A percentile compares a stretch with the other conserved stretches of the same genome.
Conservation (phyloP, 2,797 vertebrate species). For the Lerista edwardsae region DNA sequence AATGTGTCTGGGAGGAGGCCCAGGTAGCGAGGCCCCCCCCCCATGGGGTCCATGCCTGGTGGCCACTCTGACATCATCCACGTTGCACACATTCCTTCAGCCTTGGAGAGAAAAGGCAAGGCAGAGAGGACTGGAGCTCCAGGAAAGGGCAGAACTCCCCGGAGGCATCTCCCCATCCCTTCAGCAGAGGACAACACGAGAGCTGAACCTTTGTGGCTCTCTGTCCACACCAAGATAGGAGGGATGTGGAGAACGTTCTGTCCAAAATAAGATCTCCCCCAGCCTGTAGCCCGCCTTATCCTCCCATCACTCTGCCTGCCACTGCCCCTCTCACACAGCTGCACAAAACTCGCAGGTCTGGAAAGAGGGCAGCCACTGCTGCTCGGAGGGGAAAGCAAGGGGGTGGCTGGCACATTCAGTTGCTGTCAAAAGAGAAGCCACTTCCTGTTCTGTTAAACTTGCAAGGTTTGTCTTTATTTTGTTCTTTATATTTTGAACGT, state of each 20-base stretch:
- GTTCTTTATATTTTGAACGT: constrained; percentile 84
- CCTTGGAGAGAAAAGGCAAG: neutral
- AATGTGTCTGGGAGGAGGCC: neutral
- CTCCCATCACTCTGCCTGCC: constrained; percentile 39
- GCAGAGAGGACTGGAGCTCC: neutral
- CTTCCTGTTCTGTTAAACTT: constrained; percentile 80
- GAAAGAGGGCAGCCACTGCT: constrained; percentile 41
- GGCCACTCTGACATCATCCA: too few relatives aligned
- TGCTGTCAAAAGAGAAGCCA: constrained; percentile 77
- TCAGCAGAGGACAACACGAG: neutral
- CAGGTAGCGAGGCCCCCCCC: too few relatives aligned
- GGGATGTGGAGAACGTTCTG: neutral
- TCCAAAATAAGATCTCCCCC: constrained; percentile 19
- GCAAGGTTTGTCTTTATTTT: constrained; percentile 84
- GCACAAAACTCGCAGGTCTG: constrained; percentile 20
- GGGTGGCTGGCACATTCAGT: constrained; percentile 44
- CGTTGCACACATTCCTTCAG: neutral
- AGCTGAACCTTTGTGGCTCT: too few relatives aligned
- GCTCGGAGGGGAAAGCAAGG: constrained; percentile 20
- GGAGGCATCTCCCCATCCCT: too few relatives aligned
- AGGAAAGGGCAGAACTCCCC: neutral
- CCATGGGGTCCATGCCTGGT: too few relatives aligned
- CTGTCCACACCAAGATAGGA: neutral
- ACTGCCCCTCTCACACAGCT: neutral
- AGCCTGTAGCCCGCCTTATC: constrained; percentile 34